Conservation (phyloP, 2,888 invertebrate genomes). For the Leucophora obtusa region DNA sequence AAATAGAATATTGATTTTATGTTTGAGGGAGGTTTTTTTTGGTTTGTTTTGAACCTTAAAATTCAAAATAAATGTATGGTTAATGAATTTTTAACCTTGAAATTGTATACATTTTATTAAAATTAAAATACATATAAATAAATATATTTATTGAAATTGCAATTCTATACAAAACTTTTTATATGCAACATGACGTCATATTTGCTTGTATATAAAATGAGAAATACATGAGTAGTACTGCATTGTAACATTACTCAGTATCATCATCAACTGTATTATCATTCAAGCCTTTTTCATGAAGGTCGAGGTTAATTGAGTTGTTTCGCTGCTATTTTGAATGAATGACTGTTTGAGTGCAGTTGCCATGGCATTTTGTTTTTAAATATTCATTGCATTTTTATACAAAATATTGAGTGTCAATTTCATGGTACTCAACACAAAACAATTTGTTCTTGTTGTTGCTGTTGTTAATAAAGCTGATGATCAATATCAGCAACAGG, state of each 20-base stretch:
- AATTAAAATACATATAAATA: background rate
- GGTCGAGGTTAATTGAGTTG: constrained; percentile 78
- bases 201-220: background rate
- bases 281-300: constrained; percentile 68
- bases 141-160: background rate
- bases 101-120: constrained; percentile 44
- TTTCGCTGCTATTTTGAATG: constrained; percentile 67
- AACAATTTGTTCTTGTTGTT: constrained; percentile 50
- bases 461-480: constrained; percentile 15
- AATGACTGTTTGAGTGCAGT: constrained; percentile 3
- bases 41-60: constrained; percentile 57
- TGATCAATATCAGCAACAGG: constrained; percentile 15
- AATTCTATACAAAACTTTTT: background rate
- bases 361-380: constrained; percentile 48
- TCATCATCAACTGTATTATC: constrained; percentile 45
- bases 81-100: constrained; percentile 43
- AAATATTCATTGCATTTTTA: constrained; percentile 53
- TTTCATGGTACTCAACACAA: constrained; percentile 60
- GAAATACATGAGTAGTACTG: constrained; percentile 26
- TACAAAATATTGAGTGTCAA: constrained; percentile 61
- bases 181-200: constrained; percentile 1
- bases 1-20: constrained; percentile 61
- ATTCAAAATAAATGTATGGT: constrained; percentile 17
- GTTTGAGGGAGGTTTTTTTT: constrained; percentile 26
- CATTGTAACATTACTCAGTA: constrained; percentile 15